Conservation (phyloP, 2,888 invertebrate species). For the Seira ritae region DNA sequence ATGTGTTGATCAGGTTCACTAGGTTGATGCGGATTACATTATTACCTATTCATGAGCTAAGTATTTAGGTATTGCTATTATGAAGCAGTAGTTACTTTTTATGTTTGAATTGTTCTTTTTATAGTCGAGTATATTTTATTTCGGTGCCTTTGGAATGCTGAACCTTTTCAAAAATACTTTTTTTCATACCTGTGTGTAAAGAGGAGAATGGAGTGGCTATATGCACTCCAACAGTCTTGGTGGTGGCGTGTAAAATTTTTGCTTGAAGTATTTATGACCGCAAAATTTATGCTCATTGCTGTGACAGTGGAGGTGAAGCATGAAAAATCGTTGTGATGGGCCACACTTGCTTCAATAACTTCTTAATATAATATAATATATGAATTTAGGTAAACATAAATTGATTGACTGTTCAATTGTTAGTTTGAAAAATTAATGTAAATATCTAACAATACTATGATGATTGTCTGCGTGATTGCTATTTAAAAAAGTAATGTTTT, state of each 20-base stretch:
- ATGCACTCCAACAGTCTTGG: background rate
- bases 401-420: too few relatives aligned
- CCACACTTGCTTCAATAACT: too few relatives aligned
- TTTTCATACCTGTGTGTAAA: background rate
- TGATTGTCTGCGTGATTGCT: too few relatives aligned
- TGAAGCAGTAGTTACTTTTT: background rate
- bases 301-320: conserved; percentile 31
- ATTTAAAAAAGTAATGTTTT: too few relatives aligned
- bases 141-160: conserved; percentile 5
- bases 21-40: conserved; percentile 48
- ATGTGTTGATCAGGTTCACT: conserved; percentile 47
- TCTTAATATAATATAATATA: too few relatives aligned
- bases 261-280: background rate
- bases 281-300: conserved; percentile 35
- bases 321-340: background rate
- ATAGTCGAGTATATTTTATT: background rate
- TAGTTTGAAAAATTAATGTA: conserved; percentile 18
- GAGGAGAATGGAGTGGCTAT: conserved; percentile 4
- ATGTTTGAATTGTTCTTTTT: background rate
- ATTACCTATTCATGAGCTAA: background rate
- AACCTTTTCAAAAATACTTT: conserved; percentile 5
- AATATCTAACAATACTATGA: background rate
- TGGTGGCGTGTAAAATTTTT: background rate
- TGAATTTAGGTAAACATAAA: too few relatives aligned
- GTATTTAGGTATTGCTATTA: background rate